A percentile compares a stretch with the other conserved stretches of the same genome.
These are phyloP conservation scores for Rutpela maculata DNA, from an alignment of 2,888 invertebrate species.

Conservation along the genomic window DNA sequence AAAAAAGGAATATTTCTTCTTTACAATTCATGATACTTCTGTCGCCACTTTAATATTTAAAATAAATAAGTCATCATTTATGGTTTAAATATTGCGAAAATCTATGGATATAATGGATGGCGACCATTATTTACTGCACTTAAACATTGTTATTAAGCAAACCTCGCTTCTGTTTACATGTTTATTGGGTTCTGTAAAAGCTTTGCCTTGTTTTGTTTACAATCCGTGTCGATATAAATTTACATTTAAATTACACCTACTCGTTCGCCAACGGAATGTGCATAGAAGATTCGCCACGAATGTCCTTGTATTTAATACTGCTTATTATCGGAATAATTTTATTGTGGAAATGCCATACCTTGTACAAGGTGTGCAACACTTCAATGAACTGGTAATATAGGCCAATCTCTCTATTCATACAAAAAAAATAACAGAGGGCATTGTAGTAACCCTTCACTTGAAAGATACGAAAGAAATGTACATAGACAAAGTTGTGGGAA, in stretches of 20 bases:
- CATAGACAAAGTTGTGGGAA: no score
- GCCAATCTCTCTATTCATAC: no score
- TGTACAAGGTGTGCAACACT: background rate
- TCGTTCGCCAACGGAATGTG: slow-evolving; percentile 25
- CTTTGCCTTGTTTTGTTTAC: slow-evolving; percentile 38
- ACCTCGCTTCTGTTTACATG: slow-evolving; percentile 30
- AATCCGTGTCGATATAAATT: slow-evolving; percentile 27
- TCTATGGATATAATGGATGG: background rate
- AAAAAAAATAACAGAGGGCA: no score
- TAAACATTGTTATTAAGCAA: slow-evolving; percentile 23
- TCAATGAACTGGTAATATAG: background rate
- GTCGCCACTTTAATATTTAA: background rate
- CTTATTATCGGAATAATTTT: slow-evolving; percentile 18
- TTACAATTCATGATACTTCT: background rate
- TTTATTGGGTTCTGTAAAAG: slow-evolving; percentile 24
- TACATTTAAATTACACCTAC: slow-evolving; percentile 35
- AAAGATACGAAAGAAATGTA: no score
- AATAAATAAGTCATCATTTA: background rate
- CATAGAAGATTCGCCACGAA: slow-evolving; percentile 24
- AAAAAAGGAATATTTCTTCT: background rate
- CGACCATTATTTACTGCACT: slow-evolving; percentile 17
- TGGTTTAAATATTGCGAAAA: background rate
- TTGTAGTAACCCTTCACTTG: no score
- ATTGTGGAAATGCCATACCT: background rate
- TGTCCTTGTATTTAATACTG: slow-evolving; percentile 14